Evolutionary conservation across 1,140 invertebrate species (phyloP).

Genomic region (Papilio polyxenes): DNA sequence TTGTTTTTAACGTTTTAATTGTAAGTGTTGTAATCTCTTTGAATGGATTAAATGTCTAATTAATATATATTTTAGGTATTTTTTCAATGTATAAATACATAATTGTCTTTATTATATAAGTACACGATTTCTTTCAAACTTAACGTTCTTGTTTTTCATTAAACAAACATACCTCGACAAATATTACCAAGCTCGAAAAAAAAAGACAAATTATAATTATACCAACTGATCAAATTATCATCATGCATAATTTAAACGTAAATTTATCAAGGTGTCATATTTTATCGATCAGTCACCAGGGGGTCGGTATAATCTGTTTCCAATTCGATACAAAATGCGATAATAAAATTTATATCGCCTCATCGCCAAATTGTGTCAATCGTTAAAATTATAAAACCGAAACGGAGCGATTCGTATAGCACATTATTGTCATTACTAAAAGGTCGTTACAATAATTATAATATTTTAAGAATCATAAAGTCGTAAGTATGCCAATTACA

Average conservation of each 20-base stretch:
- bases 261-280: slow-evolving; percentile 41
- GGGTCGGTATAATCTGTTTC: slow-evolving; percentile 45
- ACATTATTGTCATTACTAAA: slow-evolving; percentile 47
- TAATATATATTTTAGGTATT: too few relatives aligned
- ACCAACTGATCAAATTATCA: slow-evolving; percentile 31
- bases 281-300: slow-evolving; percentile 40
- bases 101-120: background rate
- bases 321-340: slow-evolving; percentile 36
- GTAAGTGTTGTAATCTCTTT: too few relatives aligned
- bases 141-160: slow-evolving; percentile 2
- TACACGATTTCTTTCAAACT: background rate
- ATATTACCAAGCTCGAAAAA: background rate
- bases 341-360: slow-evolving; percentile 36
- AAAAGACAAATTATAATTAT: slow-evolving; percentile 33
- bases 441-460: slow-evolving; percentile 42
- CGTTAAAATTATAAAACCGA: slow-evolving; percentile 35
- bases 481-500: slow-evolving; percentile 21
- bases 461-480: slow-evolving; percentile 38
- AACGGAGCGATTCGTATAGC: slow-evolving; percentile 35
- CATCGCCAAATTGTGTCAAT: slow-evolving; percentile 30
- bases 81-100: too few relatives aligned
- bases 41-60: too few relatives aligned
- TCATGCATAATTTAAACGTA: slow-evolving; percentile 42
- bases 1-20: too few relatives aligned
- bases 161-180: background rate